Base-by-base conservation (phyloP, 2,888 invertebrate species). In the Lepidochrysops patricia region DNA sequence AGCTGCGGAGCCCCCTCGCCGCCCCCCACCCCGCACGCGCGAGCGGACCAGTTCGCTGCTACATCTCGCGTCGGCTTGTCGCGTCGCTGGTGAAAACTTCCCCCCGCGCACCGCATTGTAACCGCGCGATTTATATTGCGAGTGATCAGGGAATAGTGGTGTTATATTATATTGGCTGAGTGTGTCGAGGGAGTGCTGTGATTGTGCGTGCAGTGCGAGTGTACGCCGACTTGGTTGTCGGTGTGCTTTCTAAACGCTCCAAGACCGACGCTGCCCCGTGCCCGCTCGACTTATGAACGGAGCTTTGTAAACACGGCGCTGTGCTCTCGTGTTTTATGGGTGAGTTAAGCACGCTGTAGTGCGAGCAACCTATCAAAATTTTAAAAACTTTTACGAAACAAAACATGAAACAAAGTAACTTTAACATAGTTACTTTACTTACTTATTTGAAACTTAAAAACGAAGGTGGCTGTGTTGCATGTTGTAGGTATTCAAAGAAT, bases 231-330 rank as follows among this genome's bases (percentile, higher is more conserved):
- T 75, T 70, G 71, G 69, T 64, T 64, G 67, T 61, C 63, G 62
- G 68, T 64, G 76, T 75, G 79, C 77, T 79, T 79, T 80, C 79
- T 76, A 78, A 76, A 75, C 76, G 72, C 70, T 72, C 72, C 70
- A 69, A 59, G 67, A 70, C 67, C 70, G 69, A 67, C 66, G 61
- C 58, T 61, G 60, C 61, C 57, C 37, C 15, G 63, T 43, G 63
- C 43, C 60, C 54, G 57, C 58, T 66, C 62, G 35, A 57, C 62
- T 63, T 60, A 61, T 62, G 62, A 57, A 62, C 62, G 62, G 63
- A 66, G 60, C 64, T 62, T 63, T 64, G 58, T 37, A 49, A 59
- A 52, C 49, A 58, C 35, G 34, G 15, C 54, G 1, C 27, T 15
- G 27, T 29, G 27, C 19, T 19, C 29, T 29, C 27, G 25, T 48